phyloP scores from a whole-genome alignment of 2,888 invertebrate genomes.

The Melipona beecheii region DNA sequence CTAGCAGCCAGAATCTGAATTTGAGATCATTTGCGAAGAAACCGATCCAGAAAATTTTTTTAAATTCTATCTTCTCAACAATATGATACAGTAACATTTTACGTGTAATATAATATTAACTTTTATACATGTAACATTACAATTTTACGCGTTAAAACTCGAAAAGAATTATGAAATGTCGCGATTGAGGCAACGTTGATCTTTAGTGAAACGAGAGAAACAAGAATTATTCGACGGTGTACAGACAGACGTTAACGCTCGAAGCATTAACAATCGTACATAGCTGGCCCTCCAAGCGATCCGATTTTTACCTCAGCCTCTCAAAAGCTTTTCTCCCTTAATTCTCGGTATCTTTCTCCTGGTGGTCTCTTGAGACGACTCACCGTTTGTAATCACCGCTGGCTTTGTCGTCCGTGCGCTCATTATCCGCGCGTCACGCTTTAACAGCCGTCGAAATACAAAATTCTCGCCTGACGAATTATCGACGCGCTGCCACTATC shows the following conservation, averaged over 20 bases:
- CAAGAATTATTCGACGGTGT: not conserved
- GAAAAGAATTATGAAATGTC: no score
- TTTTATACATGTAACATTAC: no score
- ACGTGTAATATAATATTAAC: no score
- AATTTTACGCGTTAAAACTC: no score
- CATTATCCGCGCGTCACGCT: conserved; percentile 16
- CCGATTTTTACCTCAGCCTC: not conserved
- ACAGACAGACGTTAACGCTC: no score
- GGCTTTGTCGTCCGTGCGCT: conserved; percentile 10
- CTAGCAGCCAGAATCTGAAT: no score
- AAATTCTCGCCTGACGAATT: not conserved
- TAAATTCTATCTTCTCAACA: no score
- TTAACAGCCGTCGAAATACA: conserved; percentile 12
- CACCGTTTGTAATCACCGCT: not conserved
- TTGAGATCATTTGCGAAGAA: no score
- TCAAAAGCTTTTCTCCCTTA: conserved; percentile 4
- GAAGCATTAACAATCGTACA: conserved; percentile 7
- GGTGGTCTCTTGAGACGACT: not conserved
- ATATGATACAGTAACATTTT: no score
- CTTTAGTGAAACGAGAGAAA: not conserved
- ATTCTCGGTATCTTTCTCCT: conserved; percentile 7
- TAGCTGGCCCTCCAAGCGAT: conserved; percentile 6
- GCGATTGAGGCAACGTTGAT: no score
- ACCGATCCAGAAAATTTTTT: no score
- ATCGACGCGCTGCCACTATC: not conserved